phyloP scores from a whole-genome alignment of 2,888 invertebrate species.

The Pemphredon lugubris region DNA sequence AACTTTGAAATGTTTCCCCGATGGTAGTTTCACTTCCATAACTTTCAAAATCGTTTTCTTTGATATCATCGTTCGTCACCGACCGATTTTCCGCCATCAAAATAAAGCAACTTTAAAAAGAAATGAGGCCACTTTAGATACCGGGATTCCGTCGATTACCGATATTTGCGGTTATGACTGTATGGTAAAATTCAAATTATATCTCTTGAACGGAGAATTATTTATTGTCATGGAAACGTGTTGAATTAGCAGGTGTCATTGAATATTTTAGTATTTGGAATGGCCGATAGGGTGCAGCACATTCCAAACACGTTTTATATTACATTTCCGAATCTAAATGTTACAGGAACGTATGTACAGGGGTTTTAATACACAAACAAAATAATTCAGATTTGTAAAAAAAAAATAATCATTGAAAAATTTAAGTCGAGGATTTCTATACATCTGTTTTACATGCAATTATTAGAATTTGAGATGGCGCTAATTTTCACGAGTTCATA shows the following conservation, averaged over 20 bases:
- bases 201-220: slow-evolving; percentile 30
- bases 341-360: too few relatives aligned
- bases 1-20: background rate
- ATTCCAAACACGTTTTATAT: too few relatives aligned
- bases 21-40: slow-evolving; percentile 24
- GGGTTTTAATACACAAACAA: too few relatives aligned
- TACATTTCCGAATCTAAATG: too few relatives aligned
- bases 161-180: background rate
- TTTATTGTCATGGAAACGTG: slow-evolving; percentile 61
- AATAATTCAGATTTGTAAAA: too few relatives aligned
- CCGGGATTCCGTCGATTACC: background rate
- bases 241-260: background rate
- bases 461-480: too few relatives aligned
- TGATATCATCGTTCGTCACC: slow-evolving; percentile 18
- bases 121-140: background rate
- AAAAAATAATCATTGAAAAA: too few relatives aligned
- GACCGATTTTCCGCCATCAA: background rate
- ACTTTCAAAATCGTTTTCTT: slow-evolving; percentile 17
- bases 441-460: too few relatives aligned
- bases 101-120: background rate
- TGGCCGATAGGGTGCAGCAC: slow-evolving; percentile 16
- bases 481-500: too few relatives aligned
- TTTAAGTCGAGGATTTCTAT: too few relatives aligned
- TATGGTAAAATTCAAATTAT: slow-evolving; percentile 23
- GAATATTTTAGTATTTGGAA: background rate